Evolutionary conservation across 1,140 invertebrate genomes (phyloP).

Genomic region (Polypedilum pembai): DNA sequence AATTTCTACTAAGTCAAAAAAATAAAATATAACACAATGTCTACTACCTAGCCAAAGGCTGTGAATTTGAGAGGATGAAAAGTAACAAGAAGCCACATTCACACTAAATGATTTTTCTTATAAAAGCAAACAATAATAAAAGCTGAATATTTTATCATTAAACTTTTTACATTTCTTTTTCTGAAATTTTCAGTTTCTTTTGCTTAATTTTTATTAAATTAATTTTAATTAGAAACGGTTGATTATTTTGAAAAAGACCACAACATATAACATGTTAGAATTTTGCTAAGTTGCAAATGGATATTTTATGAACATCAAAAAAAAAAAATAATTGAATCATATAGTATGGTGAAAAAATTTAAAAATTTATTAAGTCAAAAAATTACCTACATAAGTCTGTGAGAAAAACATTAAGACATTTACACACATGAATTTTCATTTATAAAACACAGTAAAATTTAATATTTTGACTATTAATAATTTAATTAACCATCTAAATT

Average conservation of each 20-base stretch:
- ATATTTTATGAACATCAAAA: neutral
- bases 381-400: too few relatives aligned
- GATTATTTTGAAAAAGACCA: neutral
- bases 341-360: too few relatives aligned
- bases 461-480: too few relatives aligned
- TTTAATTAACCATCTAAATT: slow-evolving; percentile 12
- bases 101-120: neutral
- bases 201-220: too few relatives aligned
- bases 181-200: too few relatives aligned
- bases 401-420: too few relatives aligned
- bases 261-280: neutral
- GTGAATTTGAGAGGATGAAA: neutral
- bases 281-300: neutral
- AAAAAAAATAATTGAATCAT: neutral
- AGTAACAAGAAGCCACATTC: neutral
- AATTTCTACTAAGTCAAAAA: neutral
- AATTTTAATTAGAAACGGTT: neutral
- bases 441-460: too few relatives aligned
- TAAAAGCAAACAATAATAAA: too few relatives aligned
- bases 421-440: too few relatives aligned
- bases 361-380: too few relatives aligned
- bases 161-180: too few relatives aligned
- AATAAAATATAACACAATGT: neutral
- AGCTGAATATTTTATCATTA: too few relatives aligned
- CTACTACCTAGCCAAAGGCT: neutral